Base-by-base conservation (phyloP, 2,888 invertebrate genomes). In the Dione juno region DNA sequence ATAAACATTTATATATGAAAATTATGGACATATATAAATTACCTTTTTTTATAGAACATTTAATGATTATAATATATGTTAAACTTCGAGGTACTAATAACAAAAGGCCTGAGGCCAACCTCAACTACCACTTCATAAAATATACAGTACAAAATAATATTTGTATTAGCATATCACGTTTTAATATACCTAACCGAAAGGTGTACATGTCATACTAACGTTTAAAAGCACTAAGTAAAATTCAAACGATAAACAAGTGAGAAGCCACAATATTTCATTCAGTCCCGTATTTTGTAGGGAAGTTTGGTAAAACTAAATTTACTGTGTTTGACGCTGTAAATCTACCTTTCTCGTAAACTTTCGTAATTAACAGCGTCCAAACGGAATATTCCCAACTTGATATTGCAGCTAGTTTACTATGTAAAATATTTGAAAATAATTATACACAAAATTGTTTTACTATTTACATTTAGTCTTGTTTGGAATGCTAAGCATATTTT, bases 281-380 rank as follows among this genome's bases (percentile, higher is more conserved):
- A 67, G 41, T 52, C 41, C 41, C 48, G 13, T 48, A 28, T 40
- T 67, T 59, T 59, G 52, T 52, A 50, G 40, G 41, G 63, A n/a
- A 63, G 53, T 63, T 63, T 45, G 19, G 35, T 43, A 43, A 53
- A 63, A 68, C 63, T 68, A 68, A 68, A 68, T 63, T 54, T 63
- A 69, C 66, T 70, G 72, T 70, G 66, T 70, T 70, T 69, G 52
- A 63, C 66, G 66, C 40, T 67, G 67, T 72, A 70, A 70, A 72
- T 64, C 66, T 72, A 70, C 53, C 63, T 70, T 66, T 59, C 72
- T 69, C 66, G 11, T 52, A 72, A 72, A 72, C 66, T 72, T 72
- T 72, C 45, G 70, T 67, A 72, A 72, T 70, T 72, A 72, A 72
- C 72, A 58, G 50, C 63, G 70, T 72, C 70, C 72, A 69, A n/a